phyloP scores from a whole-genome alignment of 2,113 vertebrate genomes.

The Propithecus coquereli region DNA sequence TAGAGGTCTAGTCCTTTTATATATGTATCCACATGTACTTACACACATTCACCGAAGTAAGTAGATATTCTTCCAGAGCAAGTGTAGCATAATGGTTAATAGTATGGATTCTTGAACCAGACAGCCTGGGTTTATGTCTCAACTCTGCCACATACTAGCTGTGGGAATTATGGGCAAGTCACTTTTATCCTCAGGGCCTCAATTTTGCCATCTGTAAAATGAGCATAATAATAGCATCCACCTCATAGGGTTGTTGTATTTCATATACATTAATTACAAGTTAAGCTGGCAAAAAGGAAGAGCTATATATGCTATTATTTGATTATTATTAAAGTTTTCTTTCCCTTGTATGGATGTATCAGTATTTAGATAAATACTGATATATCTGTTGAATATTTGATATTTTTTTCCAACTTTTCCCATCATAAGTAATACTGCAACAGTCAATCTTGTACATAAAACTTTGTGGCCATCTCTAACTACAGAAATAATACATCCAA shows the following conservation, averaged over 20 bases:
- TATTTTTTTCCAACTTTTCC: background rate
- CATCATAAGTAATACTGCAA: background rate
- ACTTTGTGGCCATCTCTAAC: background rate
- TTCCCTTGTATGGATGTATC: background rate
- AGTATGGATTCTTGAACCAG: background rate
- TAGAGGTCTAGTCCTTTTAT: background rate
- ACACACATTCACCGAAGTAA: background rate
- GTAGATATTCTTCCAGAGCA: background rate
- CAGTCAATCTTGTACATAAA: background rate
- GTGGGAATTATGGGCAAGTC: background rate
- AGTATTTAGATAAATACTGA: background rate
- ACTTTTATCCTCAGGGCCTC: background rate
- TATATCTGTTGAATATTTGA: background rate
- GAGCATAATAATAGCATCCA: background rate
- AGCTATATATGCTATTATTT: background rate
- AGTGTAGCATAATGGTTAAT: background rate
- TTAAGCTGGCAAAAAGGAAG: background rate
- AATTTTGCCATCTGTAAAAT: background rate
- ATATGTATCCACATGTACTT: accelerated
- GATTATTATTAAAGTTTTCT: background rate
- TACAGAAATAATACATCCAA: background rate
- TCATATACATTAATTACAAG: background rate
- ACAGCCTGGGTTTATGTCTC: background rate
- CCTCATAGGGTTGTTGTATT: background rate
- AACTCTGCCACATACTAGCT: background rate